A percentile compares a stretch with the other conserved stretches of the same genome.
phyloP scores from a whole-genome alignment of 1,140 invertebrate genomes.

The Temnothorax nylanderi region DNA sequence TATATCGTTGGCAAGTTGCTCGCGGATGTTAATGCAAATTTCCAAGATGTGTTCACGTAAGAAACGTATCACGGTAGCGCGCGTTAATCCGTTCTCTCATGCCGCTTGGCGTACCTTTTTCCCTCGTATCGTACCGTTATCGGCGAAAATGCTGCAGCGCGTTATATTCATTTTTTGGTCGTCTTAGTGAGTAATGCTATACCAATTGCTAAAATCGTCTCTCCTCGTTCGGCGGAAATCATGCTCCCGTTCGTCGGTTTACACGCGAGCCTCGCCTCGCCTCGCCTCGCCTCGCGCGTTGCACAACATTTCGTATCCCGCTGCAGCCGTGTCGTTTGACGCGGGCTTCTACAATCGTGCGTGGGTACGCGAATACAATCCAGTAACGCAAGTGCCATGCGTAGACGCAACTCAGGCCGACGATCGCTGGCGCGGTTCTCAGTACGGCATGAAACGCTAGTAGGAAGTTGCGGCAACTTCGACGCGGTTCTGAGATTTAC shows the following conservation, averaged over 20 bases:
- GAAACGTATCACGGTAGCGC: background rate
- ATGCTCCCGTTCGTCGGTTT: conserved; percentile 38
- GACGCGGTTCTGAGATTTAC: conserved; percentile 21
- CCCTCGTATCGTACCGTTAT: conserved; percentile 22
- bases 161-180: background rate
- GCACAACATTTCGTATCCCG: conserved; percentile 51
- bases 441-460: conserved; percentile 11
- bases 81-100: conserved; percentile 9
- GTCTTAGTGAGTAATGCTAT: background rate
- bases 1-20: background rate
- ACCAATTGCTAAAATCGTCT: conserved; percentile 39
- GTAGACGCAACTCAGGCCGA: conserved; percentile 52
- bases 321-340: conserved; percentile 35
- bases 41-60: conserved; percentile 1
- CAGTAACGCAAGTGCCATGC: conserved; percentile 38
- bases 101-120: background rate
- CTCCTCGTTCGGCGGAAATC: conserved; percentile 39
- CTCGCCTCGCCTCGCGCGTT: conserved; percentile 42
- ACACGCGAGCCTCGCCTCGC: conserved; percentile 47
- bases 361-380: conserved; percentile 57
- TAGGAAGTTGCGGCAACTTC: conserved; percentile 55
- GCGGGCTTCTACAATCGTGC: conserved; percentile 35
- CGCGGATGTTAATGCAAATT: conserved; percentile 14
- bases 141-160: background rate
- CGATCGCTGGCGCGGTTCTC: conserved; percentile 28